Evolutionary conservation across 2,113 vertebrate species (phyloP), one percentile per base, ranked within the genome.

Genomic region (Passer montanus): DNA sequence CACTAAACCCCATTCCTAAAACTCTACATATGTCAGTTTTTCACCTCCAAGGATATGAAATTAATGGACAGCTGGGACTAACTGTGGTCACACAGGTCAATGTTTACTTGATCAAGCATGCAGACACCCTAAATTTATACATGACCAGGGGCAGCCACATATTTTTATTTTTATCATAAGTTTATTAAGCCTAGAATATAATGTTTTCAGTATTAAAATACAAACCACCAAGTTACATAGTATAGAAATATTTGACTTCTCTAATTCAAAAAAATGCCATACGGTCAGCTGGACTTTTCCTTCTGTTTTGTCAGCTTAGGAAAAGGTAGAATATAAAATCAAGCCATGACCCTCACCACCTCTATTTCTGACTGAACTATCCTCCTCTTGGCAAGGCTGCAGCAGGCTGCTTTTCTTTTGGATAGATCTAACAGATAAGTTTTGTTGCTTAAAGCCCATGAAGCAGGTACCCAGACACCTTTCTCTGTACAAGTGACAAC

Each of bases 121-220:
- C 0, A 4, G 17, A 47, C 1, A 6, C 7, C 2, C 1, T n/a
- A 69, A 67, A 7, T 69, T 69, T 88, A 8, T 16, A 37, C n/a
- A 49, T 9, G 17, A 62, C 44, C 11, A 28, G 22, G 22, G 8
- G 8, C 12, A 81, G 22, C 2, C 50, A 31, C 3, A 3, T 6
- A 16, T 14, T 66, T 8, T 73, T 55, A 31, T 46, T 82, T 37
- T 64, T 31, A 77, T 23, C 1, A 4, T 17, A 52, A 47, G 0
- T 55, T 67, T 72, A 72, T 52, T 64, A 76, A 76, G 10, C 6
- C 9, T 73, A 49, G 19, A 86, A 66, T 53, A 9, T 6, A 90
- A 13, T 56, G 28, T 37, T 89, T 95, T 88, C 46, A 77, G 5
- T 46, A n/a, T 77, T 50, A 31, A 37, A 43, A 53, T 60, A 17